Evolutionary conservation across 1,140 invertebrate species (phyloP), one percentile per base, ranked within the genome.

Genomic region (Euura lappo): DNA sequence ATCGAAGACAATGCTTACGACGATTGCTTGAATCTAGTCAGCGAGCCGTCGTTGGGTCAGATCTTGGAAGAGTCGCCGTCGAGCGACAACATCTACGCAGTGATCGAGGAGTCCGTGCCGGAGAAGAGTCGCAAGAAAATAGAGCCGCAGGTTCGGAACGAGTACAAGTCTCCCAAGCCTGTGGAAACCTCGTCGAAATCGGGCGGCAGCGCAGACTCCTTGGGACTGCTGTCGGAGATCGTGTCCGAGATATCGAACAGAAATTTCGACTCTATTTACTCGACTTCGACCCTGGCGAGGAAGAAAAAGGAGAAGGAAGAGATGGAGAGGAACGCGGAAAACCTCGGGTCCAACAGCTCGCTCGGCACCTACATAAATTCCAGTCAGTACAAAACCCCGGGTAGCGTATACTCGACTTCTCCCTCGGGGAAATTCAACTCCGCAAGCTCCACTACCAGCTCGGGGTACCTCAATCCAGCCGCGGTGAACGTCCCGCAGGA

Each of bases 251-350:
- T 97, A 69, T 93, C 95, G 77, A 94, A 93, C 75, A 87, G 94
- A 13, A 95, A 96, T 81, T 92, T 93, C 11, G 94, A 96, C 75
- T 96, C 94, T 0, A 95, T 97, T 71, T 97, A 97, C 80, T 95
- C 94, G 1, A 92, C 92, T 0, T 91, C 92, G 0, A 93, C 92
- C 0, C 77, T 94, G 1, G 86, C 88, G 5, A 88, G 90, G 73
- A 93, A 93, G 76, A 92, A 91, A 78, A 89, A 87, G 73, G 84
- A 88, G 73, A 83, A 89, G 45, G 86, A 86, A 28, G 82, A 88
- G 72, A 77, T 72, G 6, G 75, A 72, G 6, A 85, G 84, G 7
- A 77, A 79, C 46, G 6, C 60, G 0, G 80, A 83, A 2, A 81
- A 78, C 72, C 74, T 74, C 1, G 77, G 74, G 4, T 81, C 80